phyloP scores from a whole-genome alignment of 2,797 vertebrate species.

The Pelobates cultripes region DNA sequence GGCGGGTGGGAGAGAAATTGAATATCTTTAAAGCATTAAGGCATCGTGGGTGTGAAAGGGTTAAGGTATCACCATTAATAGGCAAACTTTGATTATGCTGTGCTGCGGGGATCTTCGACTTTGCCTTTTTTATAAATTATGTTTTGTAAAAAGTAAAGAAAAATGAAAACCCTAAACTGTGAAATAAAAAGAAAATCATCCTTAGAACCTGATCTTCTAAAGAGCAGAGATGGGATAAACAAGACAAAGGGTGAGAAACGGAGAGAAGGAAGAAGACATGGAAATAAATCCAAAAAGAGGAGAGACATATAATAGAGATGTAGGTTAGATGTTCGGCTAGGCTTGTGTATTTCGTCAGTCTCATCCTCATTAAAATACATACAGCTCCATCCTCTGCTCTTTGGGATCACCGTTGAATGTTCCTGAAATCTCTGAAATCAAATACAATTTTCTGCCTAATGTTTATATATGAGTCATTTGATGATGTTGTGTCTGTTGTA shows the following conservation, averaged over 20 bases:
- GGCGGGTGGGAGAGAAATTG: too few relatives aligned
- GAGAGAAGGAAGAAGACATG: not conserved
- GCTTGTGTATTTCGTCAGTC: too few relatives aligned
- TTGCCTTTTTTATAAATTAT: slow-evolving; percentile 12
- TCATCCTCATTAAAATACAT: too few relatives aligned
- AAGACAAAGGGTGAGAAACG: not conserved
- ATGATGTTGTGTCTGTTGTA: too few relatives aligned
- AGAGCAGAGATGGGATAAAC: not conserved
- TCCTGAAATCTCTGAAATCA: too few relatives aligned
- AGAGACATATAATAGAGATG: too few relatives aligned
- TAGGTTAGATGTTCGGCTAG: too few relatives aligned
- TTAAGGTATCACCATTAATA: slow-evolving; percentile 14
- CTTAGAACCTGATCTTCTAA: slow-evolving; percentile 28
- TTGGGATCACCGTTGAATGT: too few relatives aligned
- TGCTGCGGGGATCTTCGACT: not conserved
- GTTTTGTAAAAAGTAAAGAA: not conserved
- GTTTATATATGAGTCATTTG: too few relatives aligned
- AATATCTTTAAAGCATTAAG: not conserved
- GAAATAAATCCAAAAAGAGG: too few relatives aligned
- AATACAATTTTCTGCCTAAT: too few relatives aligned
- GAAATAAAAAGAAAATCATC: slow-evolving; percentile 10
- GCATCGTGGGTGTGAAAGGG: not conserved
- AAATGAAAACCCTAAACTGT: not conserved
- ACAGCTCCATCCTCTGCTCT: too few relatives aligned
- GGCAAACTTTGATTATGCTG: slow-evolving; percentile 21